Base-by-base conservation (phyloP, 2,888 invertebrate species). In the Priocnemis perturbator region DNA sequence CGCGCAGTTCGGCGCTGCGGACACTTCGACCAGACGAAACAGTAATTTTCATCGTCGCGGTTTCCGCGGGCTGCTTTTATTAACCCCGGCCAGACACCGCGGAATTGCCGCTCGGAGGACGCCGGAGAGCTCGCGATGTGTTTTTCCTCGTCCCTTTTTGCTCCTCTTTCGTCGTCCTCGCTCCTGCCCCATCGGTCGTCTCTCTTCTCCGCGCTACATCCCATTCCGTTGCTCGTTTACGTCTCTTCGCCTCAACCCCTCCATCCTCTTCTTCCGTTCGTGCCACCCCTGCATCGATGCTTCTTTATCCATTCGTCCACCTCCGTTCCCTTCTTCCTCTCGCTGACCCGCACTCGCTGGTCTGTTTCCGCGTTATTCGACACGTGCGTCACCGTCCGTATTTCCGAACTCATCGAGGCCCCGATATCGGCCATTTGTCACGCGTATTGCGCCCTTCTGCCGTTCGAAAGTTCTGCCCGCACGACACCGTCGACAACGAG, bases 41-140 rank as follows among this genome's bases (percentile, higher is more conserved):
- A 66, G 68, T 75, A 73, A 78, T 78, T 81, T 77, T 67, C 71
- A 74, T 71, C 71, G 71, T 65, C 60, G 60, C 64, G 66, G 64
- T 67, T 70, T 67, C 69, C 61, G 59, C 64, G 50, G 30, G 69
- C 47, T 37, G 77, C 73, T 71, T 79, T 79, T 72, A 81, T 77
- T 74, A 78, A 74, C 69, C 68, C 63, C 67, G 64, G 76, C 66
- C 74, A 71, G 69, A 71, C 69, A 65, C 57, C 64, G 70, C 61
- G 71, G 67, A 71, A 64, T 48, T 71, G 58, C 47, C 44, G 15
- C 64, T 23, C 52, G 47, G 30, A 26, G 57, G 30, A 21, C 48
- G 48, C 21, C 23, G 52, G 30, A 44, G 47, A 64, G 60, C 44
- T 64, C 52, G 64, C 57, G 56, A 48, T 67, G 61, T 52, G 50